These are phyloP conservation scores for Melierax canorus DNA, from an alignment of 2,113 vertebrate species.

Conservation along the genomic window DNA sequence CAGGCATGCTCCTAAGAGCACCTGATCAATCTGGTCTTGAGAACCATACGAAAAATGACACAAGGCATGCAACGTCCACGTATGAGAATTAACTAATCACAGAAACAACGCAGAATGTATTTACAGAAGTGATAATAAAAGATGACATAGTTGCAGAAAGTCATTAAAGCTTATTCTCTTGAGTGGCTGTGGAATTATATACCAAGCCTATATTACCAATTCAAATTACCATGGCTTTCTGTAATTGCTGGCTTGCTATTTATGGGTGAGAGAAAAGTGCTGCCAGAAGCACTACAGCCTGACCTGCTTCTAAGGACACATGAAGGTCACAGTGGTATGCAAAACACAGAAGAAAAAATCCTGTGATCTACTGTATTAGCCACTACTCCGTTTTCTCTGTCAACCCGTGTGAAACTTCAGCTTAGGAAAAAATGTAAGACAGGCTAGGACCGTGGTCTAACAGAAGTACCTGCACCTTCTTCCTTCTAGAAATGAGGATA, in stretches of 20 bases:
- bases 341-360: background rate
- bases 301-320: background rate
- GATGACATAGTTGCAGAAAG: background rate
- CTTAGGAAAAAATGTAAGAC: background rate
- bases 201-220: background rate
- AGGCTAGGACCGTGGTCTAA: background rate
- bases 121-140: background rate
- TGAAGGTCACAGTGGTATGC: background rate
- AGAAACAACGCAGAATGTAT: background rate
- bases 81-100: background rate
- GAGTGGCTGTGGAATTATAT: background rate
- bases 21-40: background rate
- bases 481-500: background rate
- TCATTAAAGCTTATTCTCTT: background rate
- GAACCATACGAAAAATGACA: background rate
- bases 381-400: background rate
- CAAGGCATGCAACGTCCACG: background rate
- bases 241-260: background rate
- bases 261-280: background rate
- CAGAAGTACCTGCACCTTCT: background rate
- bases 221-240: background rate
- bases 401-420: background rate
- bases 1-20: background rate
- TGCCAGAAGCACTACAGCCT: background rate
- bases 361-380: background rate